These are phyloP conservation scores for Etheostoma cragini DNA, from an alignment of 2,113 vertebrate genomes.

Conservation along the genomic window DNA sequence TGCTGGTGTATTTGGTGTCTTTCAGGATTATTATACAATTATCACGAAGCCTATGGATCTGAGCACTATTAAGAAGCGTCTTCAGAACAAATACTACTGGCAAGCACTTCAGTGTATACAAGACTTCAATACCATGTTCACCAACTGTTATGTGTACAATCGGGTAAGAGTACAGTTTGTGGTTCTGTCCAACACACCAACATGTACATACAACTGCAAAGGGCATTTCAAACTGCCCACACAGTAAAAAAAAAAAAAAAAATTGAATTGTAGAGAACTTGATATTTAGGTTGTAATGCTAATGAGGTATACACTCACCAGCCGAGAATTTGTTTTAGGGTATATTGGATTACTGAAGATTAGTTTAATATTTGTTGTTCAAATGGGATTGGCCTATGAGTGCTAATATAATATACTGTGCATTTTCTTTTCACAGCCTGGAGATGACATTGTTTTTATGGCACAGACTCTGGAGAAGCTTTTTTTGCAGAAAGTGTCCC, in stretches of 20 bases:
- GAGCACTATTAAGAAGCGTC: constrained; percentile 90
- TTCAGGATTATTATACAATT: constrained; percentile 95
- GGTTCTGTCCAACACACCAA: not conserved
- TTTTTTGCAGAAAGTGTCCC: constrained; percentile 89
- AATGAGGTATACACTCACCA: not conserved
- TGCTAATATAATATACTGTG: not conserved
- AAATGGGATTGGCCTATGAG: not conserved
- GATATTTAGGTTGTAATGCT: not conserved
- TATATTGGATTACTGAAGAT: not conserved
- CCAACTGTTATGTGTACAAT: constrained; percentile 95
- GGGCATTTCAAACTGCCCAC: not conserved
- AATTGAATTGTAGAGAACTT: not conserved
- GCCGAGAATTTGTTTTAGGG: not conserved
- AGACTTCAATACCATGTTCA: constrained; percentile 94
- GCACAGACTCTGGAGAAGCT: constrained; percentile 92
- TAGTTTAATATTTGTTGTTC: not conserved
- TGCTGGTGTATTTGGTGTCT: constrained; percentile 24
- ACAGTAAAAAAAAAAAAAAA: no score
- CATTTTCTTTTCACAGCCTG: constrained; percentile 83
- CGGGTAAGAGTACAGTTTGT: constrained; percentile 79
- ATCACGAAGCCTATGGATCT: constrained; percentile 95
- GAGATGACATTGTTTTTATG: constrained; percentile 94
- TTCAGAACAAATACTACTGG: constrained; percentile 92
- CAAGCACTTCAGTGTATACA: constrained; percentile 89
- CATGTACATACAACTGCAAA: not conserved